Evolutionary conservation across 2,797 vertebrate species (phyloP), one percentile per base, ranked within the genome.

Genomic region (Premnoplex brunnescens): DNA sequence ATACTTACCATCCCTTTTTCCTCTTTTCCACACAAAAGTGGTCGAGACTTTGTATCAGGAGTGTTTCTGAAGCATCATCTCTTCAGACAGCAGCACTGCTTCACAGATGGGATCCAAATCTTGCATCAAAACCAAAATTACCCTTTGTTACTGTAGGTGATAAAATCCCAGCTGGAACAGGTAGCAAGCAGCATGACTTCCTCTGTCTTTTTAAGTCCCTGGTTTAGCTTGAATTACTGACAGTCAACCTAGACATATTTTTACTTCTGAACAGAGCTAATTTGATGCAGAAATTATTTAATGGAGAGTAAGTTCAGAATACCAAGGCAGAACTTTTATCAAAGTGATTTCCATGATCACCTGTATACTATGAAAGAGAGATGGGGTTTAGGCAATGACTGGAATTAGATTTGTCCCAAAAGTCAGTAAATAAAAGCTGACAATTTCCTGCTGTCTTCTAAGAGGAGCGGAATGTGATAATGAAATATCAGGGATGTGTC

Each of bases 91-190:
- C 43, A 75, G 55, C 9, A 2, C 30, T 59, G 32, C 54, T 91
- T 91, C 55, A 59, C 66, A 96, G 32, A 44, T 69, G 51, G 28
- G 26, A 59, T 86, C 23, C 62, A 88, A 85, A 49, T 81, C 71
- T 87, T 85, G 22, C 55, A 56, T 78, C 74, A 91, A 56, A 92
- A 36, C 49, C 71, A 41, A 76, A 89, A 89, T 89, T 93, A 66
- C 54, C 49, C 34, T 76, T 84, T 88, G 43, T 89, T 89, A 71
- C 48, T 54, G 14, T 64, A 51, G 37, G 44, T 86, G 37, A 79
- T 85, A 91, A 94, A 91, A 88, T 79, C 76, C 30, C 82, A 93
- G 27, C 63, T 84, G 83, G 68, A 93, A 41, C 68, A 93, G 92
- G 89, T 92, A 88, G 62, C 75, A 87, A 87, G 67, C 58, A 76